These are phyloP conservation scores for Odontocolon sp. DNA, from an alignment of 2,888 invertebrate genomes.

Conservation along the genomic window DNA sequence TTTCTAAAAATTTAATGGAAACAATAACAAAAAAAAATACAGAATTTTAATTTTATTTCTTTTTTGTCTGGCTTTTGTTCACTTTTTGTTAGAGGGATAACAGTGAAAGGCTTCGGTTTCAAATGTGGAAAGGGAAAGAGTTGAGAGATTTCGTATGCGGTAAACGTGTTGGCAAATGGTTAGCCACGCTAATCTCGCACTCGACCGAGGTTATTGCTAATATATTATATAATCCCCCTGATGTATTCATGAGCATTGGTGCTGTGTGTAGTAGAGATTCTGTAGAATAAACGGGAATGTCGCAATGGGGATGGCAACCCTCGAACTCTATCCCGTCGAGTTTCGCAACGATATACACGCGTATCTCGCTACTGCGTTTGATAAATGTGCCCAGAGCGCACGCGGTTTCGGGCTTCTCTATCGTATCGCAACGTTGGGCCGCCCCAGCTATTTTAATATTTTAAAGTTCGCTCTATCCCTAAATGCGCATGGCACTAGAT, in stretches of 20 bases:
- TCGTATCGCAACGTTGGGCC: slow-evolving; percentile 67
- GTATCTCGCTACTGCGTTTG: slow-evolving; percentile 51
- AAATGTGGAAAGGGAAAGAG: not conserved
- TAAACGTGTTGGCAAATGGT: slow-evolving; percentile 12
- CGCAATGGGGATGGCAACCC: slow-evolving; percentile 45
- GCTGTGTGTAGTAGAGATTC: slow-evolving; percentile 34
- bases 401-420: slow-evolving; percentile 69
- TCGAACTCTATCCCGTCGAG: slow-evolving; percentile 24
- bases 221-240: slow-evolving; percentile 59
- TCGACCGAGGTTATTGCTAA: slow-evolving; percentile 43
- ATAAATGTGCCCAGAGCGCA: slow-evolving; percentile 63
- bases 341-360: slow-evolving; percentile 51
- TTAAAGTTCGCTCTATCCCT: slow-evolving; percentile 73
- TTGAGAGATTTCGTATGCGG: not conserved
- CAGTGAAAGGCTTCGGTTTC: not conserved
- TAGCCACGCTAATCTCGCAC: slow-evolving; percentile 55
- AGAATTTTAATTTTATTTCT: too few relatives aligned
- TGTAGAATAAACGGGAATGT: slow-evolving; percentile 23
- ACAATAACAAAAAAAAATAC: too few relatives aligned
- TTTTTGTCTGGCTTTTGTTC: too few relatives aligned
- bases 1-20: not conserved
- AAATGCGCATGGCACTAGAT: slow-evolving; percentile 71
- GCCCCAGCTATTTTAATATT: slow-evolving; percentile 74
- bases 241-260: slow-evolving; percentile 69
- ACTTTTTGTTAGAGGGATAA: too few relatives aligned